A percentile compares a stretch with the other conserved stretches of the same genome.
phyloP scores from a whole-genome alignment of 2,113 vertebrate species.

The Equus przewalskii region DNA sequence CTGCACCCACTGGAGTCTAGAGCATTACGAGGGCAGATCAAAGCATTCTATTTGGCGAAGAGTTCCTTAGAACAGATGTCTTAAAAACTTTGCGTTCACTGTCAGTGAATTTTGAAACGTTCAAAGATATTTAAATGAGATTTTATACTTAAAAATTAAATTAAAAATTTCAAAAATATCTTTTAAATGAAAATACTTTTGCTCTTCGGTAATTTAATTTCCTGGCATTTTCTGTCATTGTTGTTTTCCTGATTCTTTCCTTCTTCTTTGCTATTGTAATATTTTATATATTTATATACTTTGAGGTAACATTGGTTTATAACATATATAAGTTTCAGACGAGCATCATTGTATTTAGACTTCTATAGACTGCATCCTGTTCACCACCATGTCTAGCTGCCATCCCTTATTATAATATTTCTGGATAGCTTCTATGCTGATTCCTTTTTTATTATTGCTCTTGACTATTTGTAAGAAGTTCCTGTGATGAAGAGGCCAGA shows the following conservation, averaged over 20 bases:
- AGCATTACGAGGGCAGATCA: background rate
- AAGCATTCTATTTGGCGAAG: background rate
- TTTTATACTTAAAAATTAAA: slow-evolving; percentile 20
- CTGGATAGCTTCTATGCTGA: background rate
- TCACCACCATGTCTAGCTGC: too few relatives aligned
- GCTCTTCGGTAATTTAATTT: background rate
- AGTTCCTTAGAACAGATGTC: background rate
- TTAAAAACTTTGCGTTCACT: background rate
- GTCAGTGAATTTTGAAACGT: slow-evolving; percentile 12
- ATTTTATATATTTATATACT: background rate
- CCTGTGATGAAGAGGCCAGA: background rate
- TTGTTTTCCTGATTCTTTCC: background rate
- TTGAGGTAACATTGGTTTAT: background rate
- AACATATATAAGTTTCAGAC: too few relatives aligned
- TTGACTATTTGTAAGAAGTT: background rate
- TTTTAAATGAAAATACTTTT: slow-evolving; percentile 1
- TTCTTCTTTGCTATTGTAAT: background rate
- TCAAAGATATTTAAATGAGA: background rate
- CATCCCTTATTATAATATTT: background rate
- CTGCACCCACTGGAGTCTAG: background rate
- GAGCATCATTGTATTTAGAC: too few relatives aligned
- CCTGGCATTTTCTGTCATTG: background rate
- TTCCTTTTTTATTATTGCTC: background rate
- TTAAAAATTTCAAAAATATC: background rate
- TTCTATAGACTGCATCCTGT: too few relatives aligned